These are phyloP conservation scores for Nomada lathburiana DNA, from an alignment of 2,888 invertebrate genomes.

Conservation along the genomic window DNA sequence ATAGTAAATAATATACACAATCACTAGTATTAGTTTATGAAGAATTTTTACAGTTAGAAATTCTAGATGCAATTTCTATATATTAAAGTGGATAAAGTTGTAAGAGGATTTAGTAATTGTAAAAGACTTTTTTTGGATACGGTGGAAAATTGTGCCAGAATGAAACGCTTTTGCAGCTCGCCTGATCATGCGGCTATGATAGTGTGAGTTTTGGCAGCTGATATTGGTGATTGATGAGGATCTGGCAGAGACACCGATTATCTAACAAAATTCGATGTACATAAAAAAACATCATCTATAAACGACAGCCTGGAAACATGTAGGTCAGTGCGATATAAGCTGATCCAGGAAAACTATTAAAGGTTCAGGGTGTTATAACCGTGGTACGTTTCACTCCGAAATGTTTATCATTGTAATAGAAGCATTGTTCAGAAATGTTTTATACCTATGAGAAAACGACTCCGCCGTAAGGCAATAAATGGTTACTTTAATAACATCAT, in stretches of 20 bases:
- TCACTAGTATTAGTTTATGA: too few relatives aligned
- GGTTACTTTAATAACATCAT: slow-evolving; percentile 17
- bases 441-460: too few relatives aligned
- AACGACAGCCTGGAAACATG: slow-evolving; percentile 51
- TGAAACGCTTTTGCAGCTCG: slow-evolving; percentile 42
- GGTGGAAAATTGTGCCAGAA: slow-evolving; percentile 2
- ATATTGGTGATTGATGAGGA: slow-evolving; percentile 78
- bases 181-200: slow-evolving; percentile 54
- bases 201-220: slow-evolving; percentile 68
- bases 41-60: too few relatives aligned
- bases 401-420: background rate
- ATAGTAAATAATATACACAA: too few relatives aligned
- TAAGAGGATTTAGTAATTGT: too few relatives aligned
- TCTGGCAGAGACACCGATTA: slow-evolving; percentile 75
- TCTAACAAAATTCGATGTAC: slow-evolving; percentile 59
- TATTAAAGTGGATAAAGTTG: too few relatives aligned
- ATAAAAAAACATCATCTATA: slow-evolving; percentile 57
- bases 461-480: background rate
- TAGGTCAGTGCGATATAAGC: slow-evolving; percentile 44
- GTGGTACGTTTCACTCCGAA: background rate
- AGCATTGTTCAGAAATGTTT: too few relatives aligned
- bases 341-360: slow-evolving; percentile 23
- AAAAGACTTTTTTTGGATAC: too few relatives aligned
- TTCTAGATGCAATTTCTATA: too few relatives aligned
- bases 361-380: background rate